A percentile compares a stretch with the other conserved stretches of the same genome.
phyloP scores from a whole-genome alignment of 2,113 vertebrate species.

The Arothron firmamentum region DNA sequence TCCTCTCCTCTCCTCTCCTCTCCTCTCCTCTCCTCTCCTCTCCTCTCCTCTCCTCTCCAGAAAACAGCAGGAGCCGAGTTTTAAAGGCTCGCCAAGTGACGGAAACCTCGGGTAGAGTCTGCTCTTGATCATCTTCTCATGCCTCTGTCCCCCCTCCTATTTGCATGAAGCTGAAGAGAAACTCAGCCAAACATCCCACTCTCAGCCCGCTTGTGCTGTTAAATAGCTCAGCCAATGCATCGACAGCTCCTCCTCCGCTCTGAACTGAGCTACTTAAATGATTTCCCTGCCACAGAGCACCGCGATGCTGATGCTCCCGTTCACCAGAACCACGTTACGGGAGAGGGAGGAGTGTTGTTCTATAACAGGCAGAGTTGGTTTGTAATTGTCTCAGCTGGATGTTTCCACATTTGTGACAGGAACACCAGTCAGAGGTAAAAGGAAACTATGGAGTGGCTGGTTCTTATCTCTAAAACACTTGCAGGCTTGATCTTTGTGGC shows the following conservation, averaged over 20 bases:
- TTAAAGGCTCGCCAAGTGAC: conserved; percentile 35
- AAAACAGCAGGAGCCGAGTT: conserved; percentile 59
- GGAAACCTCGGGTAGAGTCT: conserved; percentile 38
- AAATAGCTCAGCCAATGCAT: conserved; percentile 80
- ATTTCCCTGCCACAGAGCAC: too few relatives aligned
- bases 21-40: conserved; percentile 47
- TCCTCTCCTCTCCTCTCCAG: conserved; percentile 48
- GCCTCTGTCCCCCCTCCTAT: conserved; percentile 55
- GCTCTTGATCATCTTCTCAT: conserved; percentile 45
- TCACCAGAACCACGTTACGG: background rate
- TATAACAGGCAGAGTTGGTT: too few relatives aligned
- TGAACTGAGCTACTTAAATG: conserved; percentile 38
- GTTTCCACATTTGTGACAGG: too few relatives aligned
- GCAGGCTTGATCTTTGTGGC: conserved; percentile 23
- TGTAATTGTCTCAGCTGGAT: too few relatives aligned
- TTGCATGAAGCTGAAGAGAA: conserved; percentile 75
- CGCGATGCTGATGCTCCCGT: too few relatives aligned
- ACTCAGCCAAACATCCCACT: conserved; percentile 61
- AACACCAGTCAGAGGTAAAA: too few relatives aligned
- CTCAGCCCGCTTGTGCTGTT: conserved; percentile 59
- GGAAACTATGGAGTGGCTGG: too few relatives aligned
- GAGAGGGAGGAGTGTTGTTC: too few relatives aligned
- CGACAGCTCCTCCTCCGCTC: conserved; percentile 35
- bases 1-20: conserved; percentile 49
- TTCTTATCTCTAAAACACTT: conserved; percentile 14